Base-by-base conservation (phyloP, 2,888 invertebrate genomes). In the Hololepta plana region DNA sequence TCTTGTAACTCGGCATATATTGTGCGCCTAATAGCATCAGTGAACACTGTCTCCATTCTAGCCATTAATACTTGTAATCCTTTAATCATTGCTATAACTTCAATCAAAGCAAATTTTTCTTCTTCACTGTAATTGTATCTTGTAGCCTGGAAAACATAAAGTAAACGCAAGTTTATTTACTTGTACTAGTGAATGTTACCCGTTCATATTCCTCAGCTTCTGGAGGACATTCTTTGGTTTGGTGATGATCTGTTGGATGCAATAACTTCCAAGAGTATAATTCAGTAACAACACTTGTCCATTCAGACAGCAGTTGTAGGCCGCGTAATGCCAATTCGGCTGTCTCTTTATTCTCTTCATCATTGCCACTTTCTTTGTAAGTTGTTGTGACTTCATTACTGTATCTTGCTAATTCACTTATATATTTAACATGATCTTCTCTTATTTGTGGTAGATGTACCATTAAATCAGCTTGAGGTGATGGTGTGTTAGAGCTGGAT, bases 61-160 rank as follows among this genome's bases (percentile, higher is more conserved):
- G 91, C 82, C 85, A 98, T 88, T 27, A 95, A 60, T 12, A 88
- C 87, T 54, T 98, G 96, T 3, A 98, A 63, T 0, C 95, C 95
- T 55, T 98, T 98, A 42, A 98, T 93, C 93, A 96, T 96, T 1
- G 95, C 93, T 39, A 98, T 93, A 10, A 95, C 88, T 59, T 96
- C 95, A 35, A 98, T 93, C 41, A 98, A 60, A 0, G 95, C 95
- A 57, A 90, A 88, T 50, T 98, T 98, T 57, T 98, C 98, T 44
- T 90, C 91, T 2, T 85, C 81, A 0, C 80, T 82, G 53, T 98
- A 98, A 58, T 98, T 98, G 59, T 96, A 98, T 5, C 93, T 70
- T 0, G 93, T 95, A 0, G 93, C 90, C 79, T 80, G 48, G 3
- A 43, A 39, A 23, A 36, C 27, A 38, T 24, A 20, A 14, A 24